A percentile compares a stretch with the other conserved stretches of the same genome.
Evolutionary conservation across 2,113 vertebrate species (phyloP).

Genomic region (Romanogobio albipinnatus): DNA sequence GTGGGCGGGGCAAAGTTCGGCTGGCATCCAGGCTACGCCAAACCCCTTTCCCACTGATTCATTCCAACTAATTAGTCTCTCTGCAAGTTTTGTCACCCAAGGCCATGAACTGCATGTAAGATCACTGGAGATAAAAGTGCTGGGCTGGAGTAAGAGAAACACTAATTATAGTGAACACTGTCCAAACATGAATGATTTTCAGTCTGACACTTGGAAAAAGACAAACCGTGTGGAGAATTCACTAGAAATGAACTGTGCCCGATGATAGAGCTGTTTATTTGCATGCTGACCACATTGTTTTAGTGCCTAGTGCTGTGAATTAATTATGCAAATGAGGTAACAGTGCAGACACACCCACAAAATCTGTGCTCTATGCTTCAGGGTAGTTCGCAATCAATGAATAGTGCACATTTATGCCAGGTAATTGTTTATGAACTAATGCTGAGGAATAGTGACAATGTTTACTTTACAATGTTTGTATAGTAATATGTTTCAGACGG

Average conservation of each 20-base stretch:
- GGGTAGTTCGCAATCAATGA: too few species aligned
- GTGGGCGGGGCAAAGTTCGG: too few species aligned
- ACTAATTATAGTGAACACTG: constrained; percentile 26
- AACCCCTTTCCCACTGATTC: background rate
- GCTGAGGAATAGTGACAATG: too few species aligned
- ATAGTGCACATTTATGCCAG: too few species aligned
- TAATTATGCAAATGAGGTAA: background rate
- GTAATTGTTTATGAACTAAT: too few species aligned
- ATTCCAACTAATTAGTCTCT: constrained; percentile 54
- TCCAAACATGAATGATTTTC: constrained; percentile 25
- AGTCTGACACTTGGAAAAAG: constrained; percentile 24
- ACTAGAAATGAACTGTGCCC: background rate
- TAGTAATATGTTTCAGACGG: too few species aligned
- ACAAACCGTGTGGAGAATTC: background rate
- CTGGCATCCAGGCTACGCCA: background rate
- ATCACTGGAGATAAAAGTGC: constrained; percentile 33
- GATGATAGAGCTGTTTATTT: background rate
- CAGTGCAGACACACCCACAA: background rate
- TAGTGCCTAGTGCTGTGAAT: background rate
- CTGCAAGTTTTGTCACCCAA: constrained; percentile 48
- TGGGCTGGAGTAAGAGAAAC: background rate
- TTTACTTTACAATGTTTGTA: too few species aligned
- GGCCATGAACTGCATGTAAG: constrained; percentile 50
- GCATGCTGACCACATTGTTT: background rate
- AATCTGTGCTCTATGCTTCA: background rate